Evolutionary conservation across 1,140 invertebrate species (phyloP), one percentile per base, ranked within the genome.

Genomic region (Armadillidium nasatum): DNA sequence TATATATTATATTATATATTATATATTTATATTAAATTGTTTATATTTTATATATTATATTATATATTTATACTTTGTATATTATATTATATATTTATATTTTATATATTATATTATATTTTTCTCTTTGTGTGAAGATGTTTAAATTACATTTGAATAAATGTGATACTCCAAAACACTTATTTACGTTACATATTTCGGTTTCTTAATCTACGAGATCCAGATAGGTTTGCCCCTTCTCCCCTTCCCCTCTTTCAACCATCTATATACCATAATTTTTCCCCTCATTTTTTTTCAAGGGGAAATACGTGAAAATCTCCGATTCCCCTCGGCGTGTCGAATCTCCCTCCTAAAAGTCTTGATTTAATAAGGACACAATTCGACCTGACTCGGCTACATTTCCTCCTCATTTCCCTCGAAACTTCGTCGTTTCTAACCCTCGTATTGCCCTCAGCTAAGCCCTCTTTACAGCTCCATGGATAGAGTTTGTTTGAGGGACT

Each of bases 351-450:
- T 60, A 13, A 19, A 19, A 60, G 50, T 60, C 50, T 60, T 60
- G 50, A 60, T 60, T 60, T 60, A 60, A 60, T 60, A 60, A 60
- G 50, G 50, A 60, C 50, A 19, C 50, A 60, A 13, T 60, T 19
- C 50, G 50, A 60, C 50, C 50, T 60, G 50, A 60, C 50, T 60
- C 50, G 11, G 50, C 50, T 60, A 60, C 50, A 60, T 60, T 60
- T 60, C 50, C 50, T 60, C 50, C 50, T 60, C 50, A 60, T 60
- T 60, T 60, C 50, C 50, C 50, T 33, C 50, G 11, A 13, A 60
- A 19, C 50, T 13, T 60, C 11, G 50, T 7, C 11, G 50, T 33
- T 60, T 60, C 50, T 60, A 60, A 33, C 50, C 50, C 50, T 60
- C 50, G 50, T 1, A 60, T 60, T 60, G 50, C 50, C 50, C 50